Conservation (phyloP, 2,113 vertebrate species). For the Sylvia atricapilla region DNA sequence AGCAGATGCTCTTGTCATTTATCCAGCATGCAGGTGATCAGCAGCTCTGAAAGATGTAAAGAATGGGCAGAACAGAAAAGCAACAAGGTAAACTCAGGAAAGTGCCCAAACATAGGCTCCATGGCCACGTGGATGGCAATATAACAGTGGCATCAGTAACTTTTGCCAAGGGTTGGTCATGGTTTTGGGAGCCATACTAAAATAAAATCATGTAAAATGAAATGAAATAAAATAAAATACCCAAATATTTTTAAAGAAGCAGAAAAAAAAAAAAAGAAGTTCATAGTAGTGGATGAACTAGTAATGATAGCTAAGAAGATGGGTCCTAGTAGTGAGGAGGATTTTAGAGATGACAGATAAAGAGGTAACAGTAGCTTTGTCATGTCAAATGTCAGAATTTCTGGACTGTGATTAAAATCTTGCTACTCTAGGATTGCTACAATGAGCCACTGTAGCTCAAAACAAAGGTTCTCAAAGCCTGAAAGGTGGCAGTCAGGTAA, state of each 20-base stretch:
- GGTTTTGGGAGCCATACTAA: background rate
- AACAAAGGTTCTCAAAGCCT: background rate
- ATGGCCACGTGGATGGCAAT: background rate
- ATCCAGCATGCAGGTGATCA: background rate
- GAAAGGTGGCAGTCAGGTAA: background rate
- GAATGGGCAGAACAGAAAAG: background rate
- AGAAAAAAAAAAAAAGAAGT: background rate
- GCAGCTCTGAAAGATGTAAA: background rate
- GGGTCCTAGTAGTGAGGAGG: background rate
- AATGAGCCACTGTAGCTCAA: background rate
- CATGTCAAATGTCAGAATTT: background rate
- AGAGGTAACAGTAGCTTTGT: background rate
- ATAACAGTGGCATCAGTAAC: fast-evolving
- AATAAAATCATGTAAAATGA: background rate
- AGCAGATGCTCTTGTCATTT: background rate
- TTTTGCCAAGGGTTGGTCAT: background rate
- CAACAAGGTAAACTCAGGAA: background rate
- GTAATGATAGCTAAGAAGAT: background rate
- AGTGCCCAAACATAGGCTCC: background rate
- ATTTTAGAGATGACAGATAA: background rate
- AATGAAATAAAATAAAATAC: background rate
- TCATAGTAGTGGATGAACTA: background rate
- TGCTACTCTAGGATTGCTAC: background rate
- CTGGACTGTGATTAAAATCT: background rate
- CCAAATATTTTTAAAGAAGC: background rate